Base-by-base conservation (phyloP, 2,888 invertebrate species). In the Cosmopolites sordidus region DNA sequence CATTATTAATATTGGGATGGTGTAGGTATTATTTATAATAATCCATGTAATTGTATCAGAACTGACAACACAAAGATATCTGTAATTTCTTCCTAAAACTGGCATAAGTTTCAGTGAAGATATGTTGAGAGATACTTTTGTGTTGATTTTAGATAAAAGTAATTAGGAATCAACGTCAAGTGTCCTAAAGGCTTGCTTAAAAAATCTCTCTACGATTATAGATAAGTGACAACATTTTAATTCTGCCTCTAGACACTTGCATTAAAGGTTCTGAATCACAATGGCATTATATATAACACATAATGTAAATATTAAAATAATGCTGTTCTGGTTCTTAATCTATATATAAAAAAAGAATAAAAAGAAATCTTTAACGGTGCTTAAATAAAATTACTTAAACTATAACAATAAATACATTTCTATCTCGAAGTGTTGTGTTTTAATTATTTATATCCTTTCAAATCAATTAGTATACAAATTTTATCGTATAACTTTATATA, bases 251-350 rank as follows among this genome's bases (percentile, higher is more conserved):
- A 27, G 14, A 44, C 18, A 38, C 17, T 9, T 42, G 33, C 54
- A 52, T 56, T 62, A 61, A 54, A 53, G 73, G 67, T 71, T 66
- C 65, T 71, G 73, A 71, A 72, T 73, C 73, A 73, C 64, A 69
- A 65, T 61, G 53, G 66, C 72, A 71, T 73, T 73, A 39, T 41
- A 43, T 51, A 57, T 29, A 51, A 45, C 43, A 22, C 8, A 8
- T 16, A 42, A 38, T 59, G 51, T 59, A 51, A 43, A 59, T 54
- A 59, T 14, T 6, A 15, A 11, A n/a, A 16, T 37, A 59, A 59
- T 59, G 59, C 54, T 38, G 22, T 43, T 59, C 59, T 59, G 54
- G 59, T 59, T 56, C 59, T 48, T 47, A 40, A 56, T 46, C 59
- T 40, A 45, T 15, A 22, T 38, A 46, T 45, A 33, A 12, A 45